Base-by-base conservation (phyloP, 2,113 vertebrate genomes). In the Petroica traversi region DNA sequence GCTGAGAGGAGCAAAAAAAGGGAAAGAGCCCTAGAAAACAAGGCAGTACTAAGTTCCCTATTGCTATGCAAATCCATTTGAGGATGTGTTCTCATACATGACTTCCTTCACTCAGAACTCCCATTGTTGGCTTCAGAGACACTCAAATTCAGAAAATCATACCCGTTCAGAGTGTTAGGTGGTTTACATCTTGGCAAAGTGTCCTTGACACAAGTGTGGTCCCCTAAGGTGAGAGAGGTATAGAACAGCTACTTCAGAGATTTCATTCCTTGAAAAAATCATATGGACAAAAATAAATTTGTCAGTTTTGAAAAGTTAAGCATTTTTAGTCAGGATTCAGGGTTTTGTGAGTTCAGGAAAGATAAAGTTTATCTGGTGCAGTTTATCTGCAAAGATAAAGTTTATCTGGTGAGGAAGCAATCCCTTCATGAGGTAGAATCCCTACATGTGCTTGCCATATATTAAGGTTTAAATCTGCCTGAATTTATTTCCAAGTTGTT, bases 101-200 rank as follows among this genome's bases (percentile, higher is more conserved):
- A 14, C 20, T 66, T 81, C 12, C 26, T 81, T 11, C 16, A n/a
- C 25, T 76, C 2, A 1, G 24, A 75, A 19, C 5, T 79, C 48
- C 36, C 48, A 11, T 14, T 85, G 43, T 0, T 78, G 52, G 40
- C 48, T 85, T 85, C 12, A 63, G 31, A 85, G 33, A 61, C 13
- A 29, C 12, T 41, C 8, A 45, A 5, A n/a, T 72, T 85, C 43
- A 87, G 66, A 85, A 88, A 72, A 82, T 43, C 25, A 25, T 11
- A 63, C 19, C 4, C 0, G 0, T 54, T 84, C 19, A n/a, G 12
- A 28, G 5, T 51, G 16, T 9, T 24, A 69, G 7, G 1, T 71
- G 5, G 12, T 62, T 77, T 71, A 9, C 24, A 64, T 5, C 31
- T 68, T 57, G 40, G 11, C 13, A 52, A 92, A 59, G 9, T 34